A percentile compares a stretch with the other conserved stretches of the same genome.
Evolutionary conservation across 2,113 vertebrate genomes (phyloP).

Genomic region (Uria aalge): DNA sequence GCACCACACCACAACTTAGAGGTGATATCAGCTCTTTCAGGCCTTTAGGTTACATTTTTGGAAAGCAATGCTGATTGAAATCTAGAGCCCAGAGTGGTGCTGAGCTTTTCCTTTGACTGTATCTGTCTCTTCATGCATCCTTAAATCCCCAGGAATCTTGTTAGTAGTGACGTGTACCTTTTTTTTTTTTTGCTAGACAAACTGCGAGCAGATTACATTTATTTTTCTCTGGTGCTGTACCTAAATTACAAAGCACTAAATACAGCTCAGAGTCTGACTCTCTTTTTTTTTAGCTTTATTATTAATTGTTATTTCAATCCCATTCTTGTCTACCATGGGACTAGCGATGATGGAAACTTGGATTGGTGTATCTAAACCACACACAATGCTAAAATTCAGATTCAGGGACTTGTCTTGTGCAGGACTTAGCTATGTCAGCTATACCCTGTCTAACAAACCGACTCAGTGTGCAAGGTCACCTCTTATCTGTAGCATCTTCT

Average conservation of each 20-base stretch:
- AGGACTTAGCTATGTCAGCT: neutral
- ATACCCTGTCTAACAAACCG: neutral
- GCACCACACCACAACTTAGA: neutral
- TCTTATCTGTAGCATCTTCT: neutral
- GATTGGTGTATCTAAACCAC: neutral
- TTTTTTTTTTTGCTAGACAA: neutral
- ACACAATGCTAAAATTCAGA: neutral
- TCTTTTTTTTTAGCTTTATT: neutral
- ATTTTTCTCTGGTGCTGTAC: neutral
- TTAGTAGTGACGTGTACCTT: neutral
- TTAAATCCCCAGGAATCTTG: neutral
- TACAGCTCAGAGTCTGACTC: neutral
- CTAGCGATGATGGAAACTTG: neutral
- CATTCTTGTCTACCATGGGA: neutral
- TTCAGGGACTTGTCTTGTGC: neutral
- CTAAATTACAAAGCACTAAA: neutral
- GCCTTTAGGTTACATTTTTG: neutral
- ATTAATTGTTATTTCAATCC: neutral
- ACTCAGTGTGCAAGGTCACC: neutral
- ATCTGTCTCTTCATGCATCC: neutral
- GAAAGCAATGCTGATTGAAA: neutral
- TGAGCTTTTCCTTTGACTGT: neutral
- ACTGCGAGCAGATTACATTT: neutral
- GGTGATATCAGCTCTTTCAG: neutral
- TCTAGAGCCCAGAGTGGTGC: neutral